Evolutionary conservation across 2,888 invertebrate species (phyloP).

Genomic region (Leucophenga montana): DNA sequence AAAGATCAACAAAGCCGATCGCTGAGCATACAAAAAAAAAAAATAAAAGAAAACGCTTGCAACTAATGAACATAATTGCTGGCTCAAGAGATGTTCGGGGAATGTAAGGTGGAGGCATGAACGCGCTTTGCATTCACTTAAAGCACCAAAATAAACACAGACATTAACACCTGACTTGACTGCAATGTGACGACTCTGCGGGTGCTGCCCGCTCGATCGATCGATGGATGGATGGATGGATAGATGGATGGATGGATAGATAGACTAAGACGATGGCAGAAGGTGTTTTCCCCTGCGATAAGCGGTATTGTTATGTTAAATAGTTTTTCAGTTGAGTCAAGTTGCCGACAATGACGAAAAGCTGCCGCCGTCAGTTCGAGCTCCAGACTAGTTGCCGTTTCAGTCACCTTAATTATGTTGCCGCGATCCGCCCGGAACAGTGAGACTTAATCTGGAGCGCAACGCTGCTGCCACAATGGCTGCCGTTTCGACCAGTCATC

Average conservation of each 20-base stretch:
- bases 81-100: constrained; percentile 14
- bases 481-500: constrained; percentile 2
- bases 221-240: too few species aligned
- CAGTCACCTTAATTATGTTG: neutral
- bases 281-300: constrained; percentile 22
- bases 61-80: constrained; percentile 59
- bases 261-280: neutral
- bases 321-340: constrained; percentile 17
- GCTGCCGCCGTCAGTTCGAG: neutral
- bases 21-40: neutral
- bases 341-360: constrained; percentile 21
- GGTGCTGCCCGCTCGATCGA: constrained; percentile 19
- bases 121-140: constrained; percentile 18
- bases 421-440: neutral
- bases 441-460: constrained; percentile 22
- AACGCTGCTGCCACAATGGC: constrained; percentile 8
- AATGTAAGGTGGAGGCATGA: neutral
- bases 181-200: constrained; percentile 28
- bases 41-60: constrained; percentile 21
- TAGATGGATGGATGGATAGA: too few species aligned
- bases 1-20: constrained; percentile 53
- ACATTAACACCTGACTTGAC: constrained; percentile 68
- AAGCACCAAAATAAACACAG: constrained; percentile 56
- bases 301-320: constrained; percentile 23
- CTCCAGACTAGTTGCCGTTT: neutral